phyloP scores from a whole-genome alignment of 1,140 invertebrate species.

The Cataglyphis hispanica region DNA sequence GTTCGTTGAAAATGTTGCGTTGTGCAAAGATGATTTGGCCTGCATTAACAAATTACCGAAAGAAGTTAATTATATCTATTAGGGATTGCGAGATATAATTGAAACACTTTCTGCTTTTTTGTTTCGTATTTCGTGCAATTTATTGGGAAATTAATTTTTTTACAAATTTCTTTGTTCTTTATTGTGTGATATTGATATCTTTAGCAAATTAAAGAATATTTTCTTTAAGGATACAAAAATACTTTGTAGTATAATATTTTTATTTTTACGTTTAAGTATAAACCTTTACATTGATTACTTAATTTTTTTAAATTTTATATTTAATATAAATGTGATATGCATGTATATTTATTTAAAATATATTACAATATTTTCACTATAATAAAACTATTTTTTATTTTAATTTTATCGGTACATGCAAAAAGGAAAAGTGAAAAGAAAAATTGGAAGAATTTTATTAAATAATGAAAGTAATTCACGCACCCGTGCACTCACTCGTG shows the following conservation, averaged over 20 bases:
- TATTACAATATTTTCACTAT: neutral
- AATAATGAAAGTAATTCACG: neutral
- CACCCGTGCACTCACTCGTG: neutral
- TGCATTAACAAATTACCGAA: neutral
- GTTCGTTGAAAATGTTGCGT: slow-evolving; percentile 1
- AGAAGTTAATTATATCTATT: slow-evolving; percentile 13
- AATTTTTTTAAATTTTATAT: neutral
- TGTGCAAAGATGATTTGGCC: neutral
- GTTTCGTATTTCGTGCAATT: neutral
- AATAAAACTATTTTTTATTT: neutral
- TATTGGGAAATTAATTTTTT: neutral
- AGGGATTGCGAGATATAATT: slow-evolving; percentile 21
- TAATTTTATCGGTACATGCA: too few relatives aligned
- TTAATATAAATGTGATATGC: neutral
- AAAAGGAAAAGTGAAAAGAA: neutral
- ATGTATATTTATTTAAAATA: neutral
- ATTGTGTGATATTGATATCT: neutral
- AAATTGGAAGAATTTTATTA: neutral
- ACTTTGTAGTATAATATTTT: too few relatives aligned
- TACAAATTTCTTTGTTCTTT: neutral
- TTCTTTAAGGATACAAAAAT: neutral
- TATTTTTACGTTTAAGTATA: neutral
- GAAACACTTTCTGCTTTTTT: neutral
- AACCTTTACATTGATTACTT: neutral
- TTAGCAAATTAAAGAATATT: neutral